Percentiles rank a stretch among this genome's conserved stretches.
These are phyloP conservation scores for Maniola hyperantus DNA, from an alignment of 2,888 invertebrate genomes.

Conservation along the genomic window DNA sequence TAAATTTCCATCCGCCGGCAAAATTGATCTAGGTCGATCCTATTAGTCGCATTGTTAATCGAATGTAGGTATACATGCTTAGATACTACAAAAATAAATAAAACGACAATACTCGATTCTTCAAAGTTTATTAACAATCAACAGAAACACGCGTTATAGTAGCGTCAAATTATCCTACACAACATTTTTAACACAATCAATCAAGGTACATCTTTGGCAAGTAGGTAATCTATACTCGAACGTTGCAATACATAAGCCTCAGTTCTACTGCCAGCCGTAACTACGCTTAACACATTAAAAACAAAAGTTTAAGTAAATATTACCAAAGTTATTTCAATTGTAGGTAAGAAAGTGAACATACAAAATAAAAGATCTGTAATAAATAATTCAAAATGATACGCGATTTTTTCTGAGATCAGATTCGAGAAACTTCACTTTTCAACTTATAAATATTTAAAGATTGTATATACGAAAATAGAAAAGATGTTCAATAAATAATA, in stretches of 20 bases:
- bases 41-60: neutral
- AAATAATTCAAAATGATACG: slow-evolving; percentile 21
- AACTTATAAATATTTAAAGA: slow-evolving; percentile 12
- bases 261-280: slow-evolving; percentile 30
- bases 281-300: slow-evolving; percentile 23
- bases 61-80: too few species aligned
- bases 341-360: slow-evolving; percentile 1
- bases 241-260: slow-evolving; percentile 36
- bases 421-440: slow-evolving; percentile 20
- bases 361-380: slow-evolving; percentile 8
- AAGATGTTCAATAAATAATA: slow-evolving; percentile 21
- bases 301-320: slow-evolving; percentile 31
- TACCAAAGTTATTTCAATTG: slow-evolving; percentile 25
- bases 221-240: slow-evolving; percentile 41
- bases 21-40: too few species aligned
- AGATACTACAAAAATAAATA: slow-evolving; percentile 12
- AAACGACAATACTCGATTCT: slow-evolving; percentile 42
- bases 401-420: slow-evolving; percentile 29
- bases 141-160: slow-evolving; percentile 62
- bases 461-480: slow-evolving; percentile 27
- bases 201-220: slow-evolving; percentile 58
- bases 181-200: slow-evolving; percentile 52
- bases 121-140: slow-evolving; percentile 74
- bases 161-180: slow-evolving; percentile 46
- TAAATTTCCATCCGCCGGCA: too few species aligned